Evolutionary conservation across 2,888 invertebrate species (phyloP), one percentile per base, ranked within the genome.

Genomic region (Phortica magna): DNA sequence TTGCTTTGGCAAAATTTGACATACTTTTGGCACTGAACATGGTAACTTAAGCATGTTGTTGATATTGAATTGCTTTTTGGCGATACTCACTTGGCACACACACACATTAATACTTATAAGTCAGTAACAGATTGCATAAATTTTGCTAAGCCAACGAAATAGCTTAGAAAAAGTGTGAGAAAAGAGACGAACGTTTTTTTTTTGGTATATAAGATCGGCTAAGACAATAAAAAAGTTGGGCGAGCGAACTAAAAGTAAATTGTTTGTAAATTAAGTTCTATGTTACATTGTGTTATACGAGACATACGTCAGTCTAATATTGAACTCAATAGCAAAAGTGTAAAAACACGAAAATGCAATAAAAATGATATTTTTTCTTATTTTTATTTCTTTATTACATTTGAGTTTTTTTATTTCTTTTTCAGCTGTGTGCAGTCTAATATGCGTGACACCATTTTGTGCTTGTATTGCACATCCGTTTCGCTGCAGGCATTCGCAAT

Each of bases 1-100:
- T 53, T 53, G 43, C 43, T n/a, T 53, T 31, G 31, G 31, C 31
- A 4, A 31, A 31, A 31, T 31, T 31, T 31, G 31, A 4, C 31
- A 31, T 31, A 31, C 31, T 31, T 31, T 31, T 78, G 82, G 79
- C 79, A 76, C 78, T 85, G 87, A 82, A 86, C 84, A 87, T 82
- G 87, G 84, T 84, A 85, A 82, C 85, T 87, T 84, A 83, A 87
- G 84, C 83, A 83, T 81, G 82, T 84, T 84, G 83, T 84, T 31
- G 31, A 31, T 31, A 31, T 87, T 88, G 88, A 85, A 88, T 85
- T 85, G 85, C 87, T 86, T 85, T 90, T 84, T 31, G 31, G 0
- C 80, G 77, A 76, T 81, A 82, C 81, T 81, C 80, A 75, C 71
- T 76, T 77, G 80, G 59, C 74, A 41, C 61, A 70, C 6, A 22